A percentile compares a stretch with the other conserved stretches of the same genome.
Evolutionary conservation across 2,113 vertebrate species (phyloP).

Genomic region (Arothron firmamentum): DNA sequence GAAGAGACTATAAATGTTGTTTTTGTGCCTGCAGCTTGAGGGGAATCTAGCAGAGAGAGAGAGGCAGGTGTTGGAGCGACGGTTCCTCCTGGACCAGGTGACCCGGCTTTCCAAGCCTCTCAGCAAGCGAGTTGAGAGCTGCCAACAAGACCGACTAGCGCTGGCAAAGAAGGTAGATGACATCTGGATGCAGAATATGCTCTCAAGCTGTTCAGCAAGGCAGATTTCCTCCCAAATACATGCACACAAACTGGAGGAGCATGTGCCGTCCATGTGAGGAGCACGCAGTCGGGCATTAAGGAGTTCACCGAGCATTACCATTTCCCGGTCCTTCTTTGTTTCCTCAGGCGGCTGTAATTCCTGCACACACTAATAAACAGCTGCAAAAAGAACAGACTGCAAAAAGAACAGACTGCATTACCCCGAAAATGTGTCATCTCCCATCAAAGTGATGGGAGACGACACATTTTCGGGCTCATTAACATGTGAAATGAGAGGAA

Average conservation of each 20-base stretch:
- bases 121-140: constrained; percentile 54
- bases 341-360: background rate
- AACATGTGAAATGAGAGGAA: background rate
- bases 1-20: background rate
- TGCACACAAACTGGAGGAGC: constrained; percentile 12
- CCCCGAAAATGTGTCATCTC: too few relatives aligned
- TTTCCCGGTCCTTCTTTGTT: constrained; percentile 1
- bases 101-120: constrained; percentile 73
- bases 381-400: background rate
- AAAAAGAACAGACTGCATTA: background rate
- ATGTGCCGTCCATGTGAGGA: constrained; percentile 42
- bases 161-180: constrained; percentile 81
- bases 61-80: constrained; percentile 81
- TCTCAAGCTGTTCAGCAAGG: too few relatives aligned
- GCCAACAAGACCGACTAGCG: constrained; percentile 74
- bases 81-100: constrained; percentile 82
- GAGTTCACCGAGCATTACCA: constrained; percentile 36
- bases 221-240: background rate
- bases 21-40: constrained; percentile 76
- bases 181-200: background rate
- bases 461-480: background rate
- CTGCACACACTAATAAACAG: constrained; percentile 3
- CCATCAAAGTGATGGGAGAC: too few relatives aligned
- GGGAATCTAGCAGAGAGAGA: constrained; percentile 78
- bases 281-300: constrained; percentile 18